Evolutionary conservation across 2,113 vertebrate species (phyloP).

Genomic region (Panurus biarmicus): DNA sequence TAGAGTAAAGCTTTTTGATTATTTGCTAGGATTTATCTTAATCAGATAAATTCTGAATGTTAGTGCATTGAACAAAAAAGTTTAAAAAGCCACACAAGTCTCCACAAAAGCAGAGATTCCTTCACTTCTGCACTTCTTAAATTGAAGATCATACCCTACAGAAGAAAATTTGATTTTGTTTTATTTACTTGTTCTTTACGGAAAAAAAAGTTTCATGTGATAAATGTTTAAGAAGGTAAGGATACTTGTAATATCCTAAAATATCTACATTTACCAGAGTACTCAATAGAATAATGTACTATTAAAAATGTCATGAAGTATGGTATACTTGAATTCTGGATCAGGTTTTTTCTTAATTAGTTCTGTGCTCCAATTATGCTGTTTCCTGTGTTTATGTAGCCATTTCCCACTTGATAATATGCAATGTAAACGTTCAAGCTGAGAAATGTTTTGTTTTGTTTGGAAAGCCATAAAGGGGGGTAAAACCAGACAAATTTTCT

Average conservation of each 20-base stretch:
- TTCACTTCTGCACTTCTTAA: not conserved
- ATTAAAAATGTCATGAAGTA: not conserved
- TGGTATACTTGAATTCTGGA: not conserved
- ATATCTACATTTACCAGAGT: not conserved
- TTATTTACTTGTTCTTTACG: not conserved
- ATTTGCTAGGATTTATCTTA: conserved; percentile 15
- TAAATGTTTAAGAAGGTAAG: not conserved
- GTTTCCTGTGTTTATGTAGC: conserved; percentile 60
- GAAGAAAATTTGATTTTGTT: not conserved
- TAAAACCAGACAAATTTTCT: not conserved
- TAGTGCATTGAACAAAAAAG: not conserved
- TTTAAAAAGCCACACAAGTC: not conserved
- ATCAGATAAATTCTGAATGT: not conserved
- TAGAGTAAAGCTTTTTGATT: conserved; percentile 48
- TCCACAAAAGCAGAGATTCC: not conserved
- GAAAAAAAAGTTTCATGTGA: not conserved
- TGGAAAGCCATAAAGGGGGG: not conserved
- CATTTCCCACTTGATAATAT: conserved; percentile 55
- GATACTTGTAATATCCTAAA: conserved; percentile 13
- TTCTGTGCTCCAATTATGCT: conserved; percentile 23
- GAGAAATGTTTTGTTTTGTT: not conserved
- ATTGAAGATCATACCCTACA: not conserved
- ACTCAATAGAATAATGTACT: not conserved
- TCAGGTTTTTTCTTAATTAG: conserved; percentile 17
- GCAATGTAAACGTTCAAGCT: conserved; percentile 45